Evolutionary conservation across 2,113 vertebrate genomes (phyloP).

Genomic region (Rhabdomys dilectus): DNA sequence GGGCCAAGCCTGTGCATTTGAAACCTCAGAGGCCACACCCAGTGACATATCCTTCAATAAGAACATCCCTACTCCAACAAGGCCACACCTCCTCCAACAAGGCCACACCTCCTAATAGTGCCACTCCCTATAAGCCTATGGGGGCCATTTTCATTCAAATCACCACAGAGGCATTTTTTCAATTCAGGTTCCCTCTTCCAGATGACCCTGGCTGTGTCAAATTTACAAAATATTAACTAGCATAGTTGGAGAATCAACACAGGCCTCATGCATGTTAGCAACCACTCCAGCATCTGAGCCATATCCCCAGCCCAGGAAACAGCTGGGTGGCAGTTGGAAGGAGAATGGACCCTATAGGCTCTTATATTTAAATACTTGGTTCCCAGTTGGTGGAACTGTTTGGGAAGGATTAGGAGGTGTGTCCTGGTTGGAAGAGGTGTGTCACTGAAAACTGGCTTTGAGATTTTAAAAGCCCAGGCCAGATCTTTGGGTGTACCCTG

Average conservation of each 20-base stretch:
- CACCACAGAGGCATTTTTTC: neutral
- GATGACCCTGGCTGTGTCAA: neutral
- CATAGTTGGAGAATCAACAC: neutral
- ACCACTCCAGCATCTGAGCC: neutral
- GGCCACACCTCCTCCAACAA: neutral
- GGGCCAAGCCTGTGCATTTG: neutral
- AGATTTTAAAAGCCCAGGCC: too few species aligned
- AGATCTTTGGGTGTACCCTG: fast-evolving
- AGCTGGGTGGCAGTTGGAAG: neutral
- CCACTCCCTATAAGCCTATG: neutral
- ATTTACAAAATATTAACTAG: neutral
- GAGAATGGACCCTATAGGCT: neutral
- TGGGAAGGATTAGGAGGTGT: neutral
- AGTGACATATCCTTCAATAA: neutral
- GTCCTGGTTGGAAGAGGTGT: neutral
- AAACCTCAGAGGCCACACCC: neutral
- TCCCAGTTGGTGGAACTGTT: neutral
- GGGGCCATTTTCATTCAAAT: neutral
- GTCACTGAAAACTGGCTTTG: neutral
- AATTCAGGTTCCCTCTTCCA: neutral
- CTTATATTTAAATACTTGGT: neutral
- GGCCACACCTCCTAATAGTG: neutral
- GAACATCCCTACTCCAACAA: neutral
- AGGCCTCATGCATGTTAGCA: neutral
- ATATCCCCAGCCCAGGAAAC: neutral